phyloP scores from a whole-genome alignment of 2,888 invertebrate species.

The Unio pictorum region DNA sequence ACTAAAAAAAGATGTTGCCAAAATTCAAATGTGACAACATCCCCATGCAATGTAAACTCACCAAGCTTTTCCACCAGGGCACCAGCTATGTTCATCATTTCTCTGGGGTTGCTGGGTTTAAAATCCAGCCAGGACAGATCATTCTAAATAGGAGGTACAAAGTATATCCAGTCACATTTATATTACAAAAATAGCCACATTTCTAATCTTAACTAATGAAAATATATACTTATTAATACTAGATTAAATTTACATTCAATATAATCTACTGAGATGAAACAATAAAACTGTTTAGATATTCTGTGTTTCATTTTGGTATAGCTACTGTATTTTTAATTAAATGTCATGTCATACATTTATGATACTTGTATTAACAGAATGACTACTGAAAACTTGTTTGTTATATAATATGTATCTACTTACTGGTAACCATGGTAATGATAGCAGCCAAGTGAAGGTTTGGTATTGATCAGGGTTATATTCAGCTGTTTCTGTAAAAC shows the following conservation, averaged over 20 bases:
- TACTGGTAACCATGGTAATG: slow-evolving; percentile 59
- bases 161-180: too few relatives aligned
- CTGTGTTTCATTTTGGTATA: too few relatives aligned
- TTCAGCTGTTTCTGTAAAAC: slow-evolving; percentile 29
- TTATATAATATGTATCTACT: slow-evolving; percentile 12
- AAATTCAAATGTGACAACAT: not conserved
- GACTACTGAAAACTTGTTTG: not conserved
- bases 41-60: slow-evolving; percentile 7
- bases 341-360: too few relatives aligned
- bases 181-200: too few relatives aligned
- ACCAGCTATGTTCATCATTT: slow-evolving; percentile 41
- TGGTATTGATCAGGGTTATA: slow-evolving; percentile 35
- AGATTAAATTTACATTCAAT: too few relatives aligned
- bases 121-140: slow-evolving; percentile 62
- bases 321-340: too few relatives aligned
- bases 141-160: slow-evolving; percentile 41
- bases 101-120: slow-evolving; percentile 47
- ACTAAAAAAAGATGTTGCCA: too few relatives aligned
- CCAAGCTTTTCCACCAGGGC: slow-evolving; percentile 39
- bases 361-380: too few relatives aligned
- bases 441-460: slow-evolving; percentile 50
- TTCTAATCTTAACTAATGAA: too few relatives aligned
- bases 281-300: too few relatives aligned
- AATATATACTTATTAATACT: too few relatives aligned
- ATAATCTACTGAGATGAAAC: too few relatives aligned